phyloP scores from a whole-genome alignment of 37 sponge, comb jelly and placozoan genomes.

The Ephydatia muelleri region DNA sequence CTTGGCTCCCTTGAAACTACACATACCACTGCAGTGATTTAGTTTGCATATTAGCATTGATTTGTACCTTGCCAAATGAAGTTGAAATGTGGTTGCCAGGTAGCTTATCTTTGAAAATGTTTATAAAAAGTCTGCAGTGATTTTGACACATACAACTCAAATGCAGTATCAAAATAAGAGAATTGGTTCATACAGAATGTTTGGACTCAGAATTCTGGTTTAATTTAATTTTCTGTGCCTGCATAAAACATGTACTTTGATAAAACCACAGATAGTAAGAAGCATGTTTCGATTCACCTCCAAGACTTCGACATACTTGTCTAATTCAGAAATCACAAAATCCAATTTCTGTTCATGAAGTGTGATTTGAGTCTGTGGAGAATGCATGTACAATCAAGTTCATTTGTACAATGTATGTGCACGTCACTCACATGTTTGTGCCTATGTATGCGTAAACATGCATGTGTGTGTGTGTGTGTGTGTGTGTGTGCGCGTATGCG shows the following conservation, averaged over 20 bases:
- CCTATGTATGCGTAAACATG: too few species aligned
- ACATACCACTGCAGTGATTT: background rate
- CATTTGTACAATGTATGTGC: too few species aligned
- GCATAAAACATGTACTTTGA: background rate
- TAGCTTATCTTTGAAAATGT: background rate
- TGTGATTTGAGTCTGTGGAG: background rate
- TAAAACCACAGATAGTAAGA: background rate
- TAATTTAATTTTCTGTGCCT: background rate
- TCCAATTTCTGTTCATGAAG: constrained; percentile 22
- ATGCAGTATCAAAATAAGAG: too few species aligned
- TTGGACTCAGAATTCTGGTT: background rate
- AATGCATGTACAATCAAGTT: too few species aligned
- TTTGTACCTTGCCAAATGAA: background rate
- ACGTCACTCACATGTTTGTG: too few species aligned
- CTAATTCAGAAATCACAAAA: constrained; percentile 20
- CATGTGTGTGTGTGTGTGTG: too few species aligned
- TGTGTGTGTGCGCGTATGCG: too few species aligned
- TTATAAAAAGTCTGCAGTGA: background rate
- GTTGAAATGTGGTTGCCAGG: background rate
- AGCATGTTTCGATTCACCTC: constrained; percentile 21
- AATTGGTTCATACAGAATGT: constrained; percentile 2
- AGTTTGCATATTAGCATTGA: background rate
- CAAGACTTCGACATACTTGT: constrained; percentile 9
- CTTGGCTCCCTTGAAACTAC: constrained; percentile 31
- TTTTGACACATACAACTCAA: background rate